Conservation (phyloP, 2,888 invertebrate species). For the Athrips mouffetella region DNA sequence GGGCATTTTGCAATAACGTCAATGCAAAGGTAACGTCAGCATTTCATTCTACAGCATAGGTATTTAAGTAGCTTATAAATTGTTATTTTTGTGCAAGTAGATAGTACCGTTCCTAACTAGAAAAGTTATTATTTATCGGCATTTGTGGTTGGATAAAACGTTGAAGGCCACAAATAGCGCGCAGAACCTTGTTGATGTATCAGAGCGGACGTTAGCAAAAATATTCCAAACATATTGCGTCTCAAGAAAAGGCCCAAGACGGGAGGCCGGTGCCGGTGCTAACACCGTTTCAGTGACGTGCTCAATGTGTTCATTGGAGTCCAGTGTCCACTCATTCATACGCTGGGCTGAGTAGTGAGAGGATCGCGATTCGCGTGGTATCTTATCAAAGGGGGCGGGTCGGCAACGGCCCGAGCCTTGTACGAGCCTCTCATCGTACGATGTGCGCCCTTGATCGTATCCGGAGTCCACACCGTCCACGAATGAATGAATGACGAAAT, state of each 20-base stretch:
- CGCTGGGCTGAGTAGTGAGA: background rate
- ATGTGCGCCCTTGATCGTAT: conserved; percentile 58
- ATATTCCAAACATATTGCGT: conserved; percentile 1
- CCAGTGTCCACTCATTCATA: background rate
- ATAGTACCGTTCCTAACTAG: too few relatives aligned
- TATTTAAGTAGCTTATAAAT: too few relatives aligned
- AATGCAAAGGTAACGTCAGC: too few relatives aligned
- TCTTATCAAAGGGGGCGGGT: conserved; percentile 2
- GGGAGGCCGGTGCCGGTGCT: too few relatives aligned
- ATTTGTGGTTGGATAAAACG: too few relatives aligned
- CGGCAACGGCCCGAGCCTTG: conserved; percentile 15
- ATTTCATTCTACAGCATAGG: too few relatives aligned
- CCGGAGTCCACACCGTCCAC: conserved; percentile 29
- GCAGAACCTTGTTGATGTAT: too few relatives aligned
- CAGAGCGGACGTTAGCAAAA: too few relatives aligned
- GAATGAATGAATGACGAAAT: conserved; percentile 38
- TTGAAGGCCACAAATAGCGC: too few relatives aligned
- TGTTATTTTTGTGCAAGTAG: too few relatives aligned
- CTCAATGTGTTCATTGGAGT: background rate
- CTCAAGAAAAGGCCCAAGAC: background rate
- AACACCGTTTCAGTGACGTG: background rate
- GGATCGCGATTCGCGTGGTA: background rate
- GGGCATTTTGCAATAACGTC: too few relatives aligned
- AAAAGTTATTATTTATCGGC: too few relatives aligned
- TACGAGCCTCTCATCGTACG: background rate